A percentile compares a stretch with the other conserved stretches of the same genome.
These are phyloP conservation scores for Vimba vimba DNA, from an alignment of 2,113 vertebrate genomes.

Conservation along the genomic window DNA sequence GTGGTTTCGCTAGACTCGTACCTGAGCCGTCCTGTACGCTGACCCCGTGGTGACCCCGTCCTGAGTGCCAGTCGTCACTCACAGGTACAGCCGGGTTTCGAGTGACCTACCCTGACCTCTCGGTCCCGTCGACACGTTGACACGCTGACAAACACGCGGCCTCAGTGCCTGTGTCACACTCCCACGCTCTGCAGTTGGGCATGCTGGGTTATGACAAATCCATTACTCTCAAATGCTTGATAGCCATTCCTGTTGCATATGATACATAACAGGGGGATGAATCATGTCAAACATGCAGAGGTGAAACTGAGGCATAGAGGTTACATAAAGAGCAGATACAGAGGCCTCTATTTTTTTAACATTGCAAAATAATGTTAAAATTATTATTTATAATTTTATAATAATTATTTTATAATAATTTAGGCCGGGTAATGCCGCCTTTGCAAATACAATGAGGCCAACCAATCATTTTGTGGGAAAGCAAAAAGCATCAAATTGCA, in stretches of 20 bases:
- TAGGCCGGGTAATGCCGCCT: background rate
- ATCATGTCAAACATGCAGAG: background rate
- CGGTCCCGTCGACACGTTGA: constrained; percentile 3
- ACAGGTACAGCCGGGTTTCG: background rate
- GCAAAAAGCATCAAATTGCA: no score
- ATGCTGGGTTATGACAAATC: constrained; percentile 49
- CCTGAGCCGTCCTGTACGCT: background rate
- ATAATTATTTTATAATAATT: no score
- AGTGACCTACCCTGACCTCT: constrained; percentile 36
- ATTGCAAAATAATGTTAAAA: constrained; percentile 9
- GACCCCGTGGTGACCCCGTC: background rate
- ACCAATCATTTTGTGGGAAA: background rate
- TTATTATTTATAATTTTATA: no score
- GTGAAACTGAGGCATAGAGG: background rate
- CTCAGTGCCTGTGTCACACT: constrained; percentile 36
- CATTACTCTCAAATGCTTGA: constrained; percentile 48
- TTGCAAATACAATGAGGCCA: background rate
- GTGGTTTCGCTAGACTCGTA: background rate
- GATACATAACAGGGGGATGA: constrained; percentile 7
- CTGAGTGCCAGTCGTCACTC: constrained; percentile 27
- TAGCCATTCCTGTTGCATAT: constrained; percentile 19
- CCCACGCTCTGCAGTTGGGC: constrained; percentile 30
- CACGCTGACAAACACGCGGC: constrained; percentile 36
- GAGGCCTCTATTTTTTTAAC: background rate
- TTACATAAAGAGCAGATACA: background rate